These are phyloP conservation scores for Priocnemis perturbator DNA, from an alignment of 2,888 invertebrate species.

Conservation along the genomic window DNA sequence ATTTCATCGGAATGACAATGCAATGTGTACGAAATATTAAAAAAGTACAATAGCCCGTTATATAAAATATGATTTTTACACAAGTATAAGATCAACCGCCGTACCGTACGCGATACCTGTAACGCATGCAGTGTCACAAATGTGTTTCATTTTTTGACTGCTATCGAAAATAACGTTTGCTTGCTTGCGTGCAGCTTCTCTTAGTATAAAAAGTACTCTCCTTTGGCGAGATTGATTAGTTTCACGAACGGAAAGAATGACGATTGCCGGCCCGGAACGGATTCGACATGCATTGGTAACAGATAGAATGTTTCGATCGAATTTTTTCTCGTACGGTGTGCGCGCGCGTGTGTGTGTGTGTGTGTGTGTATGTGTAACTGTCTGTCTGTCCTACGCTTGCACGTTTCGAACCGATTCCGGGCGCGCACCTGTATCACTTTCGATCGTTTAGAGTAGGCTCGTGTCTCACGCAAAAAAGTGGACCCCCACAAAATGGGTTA, in stretches of 20 bases:
- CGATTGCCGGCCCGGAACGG: constrained; percentile 27
- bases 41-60: constrained; percentile 75
- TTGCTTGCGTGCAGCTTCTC: constrained; percentile 48
- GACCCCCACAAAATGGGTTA: constrained; percentile 37
- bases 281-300: not conserved
- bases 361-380: no score
- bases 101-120: constrained; percentile 57
- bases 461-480: constrained; percentile 30
- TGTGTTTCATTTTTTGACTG: constrained; percentile 41
- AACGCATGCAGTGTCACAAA: constrained; percentile 62
- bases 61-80: constrained; percentile 74
- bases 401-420: constrained; percentile 30
- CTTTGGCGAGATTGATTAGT: constrained; percentile 43
- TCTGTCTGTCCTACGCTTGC: no score
- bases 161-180: constrained; percentile 59
- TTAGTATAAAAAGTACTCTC: constrained; percentile 55
- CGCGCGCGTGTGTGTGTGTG: not conserved
- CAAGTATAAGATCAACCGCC: constrained; percentile 64
- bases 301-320: constrained; percentile 12
- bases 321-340: constrained; percentile 6
- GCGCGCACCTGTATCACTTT: constrained; percentile 37
- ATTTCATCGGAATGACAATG: constrained; percentile 70
- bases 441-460: constrained; percentile 31
- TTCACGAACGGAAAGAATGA: constrained; percentile 11
- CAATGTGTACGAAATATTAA: constrained; percentile 71